Evolutionary conservation across 1,140 invertebrate species (phyloP).

Genomic region (Drosophila serrata): DNA sequence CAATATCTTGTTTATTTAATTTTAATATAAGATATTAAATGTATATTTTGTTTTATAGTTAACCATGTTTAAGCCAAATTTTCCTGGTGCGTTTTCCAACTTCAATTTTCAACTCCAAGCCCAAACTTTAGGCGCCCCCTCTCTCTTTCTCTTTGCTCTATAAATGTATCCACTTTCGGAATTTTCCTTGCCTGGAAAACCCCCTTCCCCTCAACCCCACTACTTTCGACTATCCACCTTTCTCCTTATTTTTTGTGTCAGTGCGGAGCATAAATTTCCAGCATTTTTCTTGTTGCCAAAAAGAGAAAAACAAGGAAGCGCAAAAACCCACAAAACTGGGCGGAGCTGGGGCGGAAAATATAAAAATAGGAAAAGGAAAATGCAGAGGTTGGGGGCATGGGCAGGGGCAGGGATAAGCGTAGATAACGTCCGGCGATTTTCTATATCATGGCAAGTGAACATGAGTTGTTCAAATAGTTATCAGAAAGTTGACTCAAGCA

Average conservation of each 20-base stretch:
- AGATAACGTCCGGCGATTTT: slow-evolving; percentile 66
- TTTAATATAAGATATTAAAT: not conserved
- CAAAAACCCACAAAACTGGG: slow-evolving; percentile 17
- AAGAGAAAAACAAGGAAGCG: slow-evolving; percentile 23
- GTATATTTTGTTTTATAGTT: not conserved
- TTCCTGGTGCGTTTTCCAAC: slow-evolving; percentile 24
- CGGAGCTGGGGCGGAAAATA: slow-evolving; percentile 19
- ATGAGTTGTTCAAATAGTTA: slow-evolving; percentile 33
- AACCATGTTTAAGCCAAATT: not conserved
- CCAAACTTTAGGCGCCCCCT: slow-evolving; percentile 31
- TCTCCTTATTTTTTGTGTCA: slow-evolving; percentile 43
- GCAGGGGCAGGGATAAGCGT: slow-evolving; percentile 40
- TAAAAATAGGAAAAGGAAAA: slow-evolving; percentile 18
- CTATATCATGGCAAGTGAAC: slow-evolving; percentile 38
- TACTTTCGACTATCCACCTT: slow-evolving; percentile 23
- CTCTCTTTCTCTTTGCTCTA: slow-evolving; percentile 26
- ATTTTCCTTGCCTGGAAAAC: slow-evolving; percentile 41
- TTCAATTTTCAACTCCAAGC: slow-evolving; percentile 34
- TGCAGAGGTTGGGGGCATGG: not conserved
- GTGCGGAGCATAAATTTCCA: slow-evolving; percentile 73
- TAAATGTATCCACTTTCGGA: slow-evolving; percentile 73
- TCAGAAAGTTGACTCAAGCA: not conserved
- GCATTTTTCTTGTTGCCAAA: slow-evolving; percentile 73
- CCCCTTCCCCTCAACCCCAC: not conserved
- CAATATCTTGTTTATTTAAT: not conserved